Conservation (phyloP, 2,888 invertebrate genomes). For the Mythimna impura region DNA sequence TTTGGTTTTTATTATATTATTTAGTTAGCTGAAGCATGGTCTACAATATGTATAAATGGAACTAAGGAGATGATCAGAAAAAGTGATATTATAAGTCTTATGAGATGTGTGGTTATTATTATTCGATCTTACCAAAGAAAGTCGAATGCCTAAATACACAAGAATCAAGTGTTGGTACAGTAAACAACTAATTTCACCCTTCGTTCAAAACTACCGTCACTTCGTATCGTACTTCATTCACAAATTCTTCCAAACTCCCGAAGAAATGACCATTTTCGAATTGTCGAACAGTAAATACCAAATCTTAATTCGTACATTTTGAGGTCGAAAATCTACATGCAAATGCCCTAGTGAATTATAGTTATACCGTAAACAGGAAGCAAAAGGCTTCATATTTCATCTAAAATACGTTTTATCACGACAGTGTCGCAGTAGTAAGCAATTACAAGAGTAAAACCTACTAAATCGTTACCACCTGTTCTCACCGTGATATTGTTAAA, state of each 20-base stretch:
- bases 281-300: slow-evolving; percentile 34
- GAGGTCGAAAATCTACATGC: slow-evolving; percentile 15
- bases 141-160: neutral
- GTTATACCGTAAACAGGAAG: slow-evolving; percentile 32
- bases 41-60: too few relatives aligned
- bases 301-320: neutral
- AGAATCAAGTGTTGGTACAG: neutral
- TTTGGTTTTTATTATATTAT: neutral
- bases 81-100: too few relatives aligned
- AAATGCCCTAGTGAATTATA: neutral
- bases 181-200: slow-evolving; percentile 10
- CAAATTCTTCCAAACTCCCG: slow-evolving; percentile 26
- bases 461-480: slow-evolving; percentile 86
- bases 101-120: neutral
- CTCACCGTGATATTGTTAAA: slow-evolving; percentile 81
- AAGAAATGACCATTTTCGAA: slow-evolving; percentile 33
- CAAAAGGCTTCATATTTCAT: slow-evolving; percentile 76
- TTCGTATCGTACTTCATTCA: slow-evolving; percentile 67
- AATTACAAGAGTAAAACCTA: slow-evolving; percentile 85
- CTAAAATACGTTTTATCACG: slow-evolving; percentile 78
- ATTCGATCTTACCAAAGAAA: neutral
- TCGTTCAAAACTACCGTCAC: slow-evolving; percentile 57
- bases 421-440: slow-evolving; percentile 81
- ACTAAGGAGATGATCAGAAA: too few relatives aligned
- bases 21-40: too few relatives aligned